Evolutionary conservation across 2,888 invertebrate species (phyloP).

Genomic region (Uropetala carovei): DNA sequence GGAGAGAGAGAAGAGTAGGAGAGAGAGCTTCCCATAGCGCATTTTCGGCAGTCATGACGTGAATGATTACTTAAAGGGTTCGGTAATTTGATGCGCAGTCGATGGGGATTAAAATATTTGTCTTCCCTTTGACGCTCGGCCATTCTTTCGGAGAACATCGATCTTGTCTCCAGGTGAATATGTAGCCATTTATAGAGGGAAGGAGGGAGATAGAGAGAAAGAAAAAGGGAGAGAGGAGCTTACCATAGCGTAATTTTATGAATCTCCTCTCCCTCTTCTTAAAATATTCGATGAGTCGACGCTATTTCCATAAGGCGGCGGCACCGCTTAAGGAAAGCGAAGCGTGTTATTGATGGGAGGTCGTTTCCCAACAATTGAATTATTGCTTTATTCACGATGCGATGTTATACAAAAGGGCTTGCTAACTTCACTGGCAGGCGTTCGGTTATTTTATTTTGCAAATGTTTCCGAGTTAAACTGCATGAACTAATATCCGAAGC

Average conservation of each 20-base stretch:
- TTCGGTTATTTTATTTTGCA: neutral
- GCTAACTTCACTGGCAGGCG: neutral
- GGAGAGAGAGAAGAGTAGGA: neutral
- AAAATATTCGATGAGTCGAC: conserved; percentile 32
- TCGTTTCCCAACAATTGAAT: neutral
- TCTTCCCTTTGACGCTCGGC: conserved; percentile 13
- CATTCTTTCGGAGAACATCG: neutral
- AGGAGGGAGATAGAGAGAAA: neutral
- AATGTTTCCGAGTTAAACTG: neutral
- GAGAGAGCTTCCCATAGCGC: neutral
- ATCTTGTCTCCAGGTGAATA: conserved; percentile 10
- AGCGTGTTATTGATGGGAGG: neutral
- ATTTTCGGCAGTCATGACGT: neutral
- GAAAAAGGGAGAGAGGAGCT: neutral
- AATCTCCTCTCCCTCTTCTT: neutral
- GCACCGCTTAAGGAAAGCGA: neutral
- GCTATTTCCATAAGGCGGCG: conserved; percentile 1
- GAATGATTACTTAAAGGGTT: neutral
- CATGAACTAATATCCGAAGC: neutral
- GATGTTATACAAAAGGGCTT: neutral
- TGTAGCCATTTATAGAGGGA: neutral
- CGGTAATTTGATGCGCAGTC: conserved; percentile 14
- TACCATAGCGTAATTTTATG: neutral
- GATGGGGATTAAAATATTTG: conserved; percentile 29
- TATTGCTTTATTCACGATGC: neutral